Conservation (phyloP, 1,140 invertebrate species). For the Leucophenga varia region DNA sequence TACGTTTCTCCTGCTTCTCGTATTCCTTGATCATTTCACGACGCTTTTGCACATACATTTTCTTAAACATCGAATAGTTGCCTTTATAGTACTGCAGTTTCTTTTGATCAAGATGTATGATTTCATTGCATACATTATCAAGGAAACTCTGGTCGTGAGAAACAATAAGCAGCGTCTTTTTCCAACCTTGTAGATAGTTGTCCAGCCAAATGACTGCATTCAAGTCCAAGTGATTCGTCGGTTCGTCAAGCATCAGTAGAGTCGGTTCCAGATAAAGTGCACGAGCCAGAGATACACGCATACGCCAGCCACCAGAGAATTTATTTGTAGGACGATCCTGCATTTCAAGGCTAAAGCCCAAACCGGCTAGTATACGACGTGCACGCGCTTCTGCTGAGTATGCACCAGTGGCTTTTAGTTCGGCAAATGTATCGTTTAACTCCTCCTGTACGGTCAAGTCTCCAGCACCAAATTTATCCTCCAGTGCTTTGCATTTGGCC, state of each 20-base stretch:
- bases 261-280: conserved; percentile 92
- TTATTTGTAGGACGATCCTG: conserved; percentile 91
- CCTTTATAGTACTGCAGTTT: conserved; percentile 98
- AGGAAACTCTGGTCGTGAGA: conserved; percentile 99
- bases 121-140: conserved; percentile 98
- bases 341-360: conserved; percentile 94
- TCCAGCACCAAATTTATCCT: conserved; percentile 66
- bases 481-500: conserved; percentile 81
- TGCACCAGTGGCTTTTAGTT: conserved; percentile 93
- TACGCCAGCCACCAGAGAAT: conserved; percentile 98
- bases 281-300: conserved; percentile 94
- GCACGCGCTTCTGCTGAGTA: conserved; percentile 96
- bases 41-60: conserved; percentile 95
- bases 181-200: conserved; percentile 97
- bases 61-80: conserved; percentile 98
- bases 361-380: conserved; percentile 91
- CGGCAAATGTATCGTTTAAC: conserved; percentile 92
- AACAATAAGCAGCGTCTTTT: conserved; percentile 95
- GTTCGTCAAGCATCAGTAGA: conserved; percentile 94
- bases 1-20: conserved; percentile 95
- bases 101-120: conserved; percentile 93
- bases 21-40: conserved; percentile 97
- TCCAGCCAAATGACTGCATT: conserved; percentile 99
- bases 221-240: conserved; percentile 91
- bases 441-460: conserved; percentile 72